These are phyloP conservation scores for Trichopria drosophilae DNA, from an alignment of 2,888 invertebrate genomes.

Conservation along the genomic window DNA sequence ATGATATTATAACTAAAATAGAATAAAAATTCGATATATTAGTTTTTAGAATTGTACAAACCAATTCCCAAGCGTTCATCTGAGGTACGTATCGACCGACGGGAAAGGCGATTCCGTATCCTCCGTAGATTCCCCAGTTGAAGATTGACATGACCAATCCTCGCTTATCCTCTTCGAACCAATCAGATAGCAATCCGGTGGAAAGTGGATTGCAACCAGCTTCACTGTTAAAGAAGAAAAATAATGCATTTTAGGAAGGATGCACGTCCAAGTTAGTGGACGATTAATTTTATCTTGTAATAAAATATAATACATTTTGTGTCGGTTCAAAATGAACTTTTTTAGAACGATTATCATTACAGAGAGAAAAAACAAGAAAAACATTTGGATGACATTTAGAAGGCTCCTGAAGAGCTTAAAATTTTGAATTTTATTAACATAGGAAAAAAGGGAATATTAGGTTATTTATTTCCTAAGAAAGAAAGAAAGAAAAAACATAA, in stretches of 20 bases:
- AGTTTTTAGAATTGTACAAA: slow-evolving; percentile 42
- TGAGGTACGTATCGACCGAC: slow-evolving; percentile 83
- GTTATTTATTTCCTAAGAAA: too few species aligned
- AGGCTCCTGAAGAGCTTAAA: too few species aligned
- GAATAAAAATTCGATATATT: background rate
- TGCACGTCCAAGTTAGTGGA: too few species aligned
- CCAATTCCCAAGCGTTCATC: slow-evolving; percentile 73
- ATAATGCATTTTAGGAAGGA: too few species aligned
- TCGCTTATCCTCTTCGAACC: slow-evolving; percentile 78
- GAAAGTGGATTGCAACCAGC: slow-evolving; percentile 86
- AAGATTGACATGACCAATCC: slow-evolving; percentile 90
- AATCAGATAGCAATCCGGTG: slow-evolving; percentile 80
- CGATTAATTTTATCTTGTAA: background rate
- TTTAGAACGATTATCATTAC: too few species aligned
- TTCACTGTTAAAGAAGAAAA: slow-evolving; percentile 62
- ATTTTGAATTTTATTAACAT: too few species aligned
- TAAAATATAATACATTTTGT: background rate
- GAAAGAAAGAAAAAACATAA: too few species aligned
- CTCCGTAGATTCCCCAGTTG: slow-evolving; percentile 95
- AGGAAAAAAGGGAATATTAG: too few species aligned
- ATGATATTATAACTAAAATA: slow-evolving; percentile 6
- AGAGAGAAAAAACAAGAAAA: too few species aligned
- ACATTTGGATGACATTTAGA: too few species aligned
- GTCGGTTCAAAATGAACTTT: background rate
- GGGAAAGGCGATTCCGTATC: slow-evolving; percentile 90